phyloP scores from a whole-genome alignment of 2,888 invertebrate species.

The Amphipyra tragopoginis region DNA sequence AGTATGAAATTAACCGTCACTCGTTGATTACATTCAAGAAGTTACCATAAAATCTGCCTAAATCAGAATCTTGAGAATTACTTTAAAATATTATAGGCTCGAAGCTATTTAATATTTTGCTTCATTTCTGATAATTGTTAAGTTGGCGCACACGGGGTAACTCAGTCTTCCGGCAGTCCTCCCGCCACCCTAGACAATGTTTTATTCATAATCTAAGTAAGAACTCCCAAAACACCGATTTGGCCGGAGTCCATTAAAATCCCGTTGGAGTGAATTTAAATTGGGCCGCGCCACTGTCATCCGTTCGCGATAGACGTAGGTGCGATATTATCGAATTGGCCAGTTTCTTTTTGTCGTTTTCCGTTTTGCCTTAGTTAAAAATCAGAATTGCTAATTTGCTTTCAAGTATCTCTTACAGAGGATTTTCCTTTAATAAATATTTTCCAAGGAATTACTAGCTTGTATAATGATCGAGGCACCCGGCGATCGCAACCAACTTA shows the following conservation, averaged over 20 bases:
- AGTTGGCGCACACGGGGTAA: slow-evolving; percentile 50
- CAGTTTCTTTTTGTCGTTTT: slow-evolving; percentile 27
- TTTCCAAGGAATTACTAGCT: slow-evolving; percentile 15
- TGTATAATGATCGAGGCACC: slow-evolving; percentile 10
- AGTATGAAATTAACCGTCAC: slow-evolving; percentile 47
- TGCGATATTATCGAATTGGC: slow-evolving; percentile 39
- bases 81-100: slow-evolving; percentile 47
- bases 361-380: slow-evolving; percentile 38
- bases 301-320: slow-evolving; percentile 38
- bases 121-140: slow-evolving; percentile 63
- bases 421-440: slow-evolving; percentile 11
- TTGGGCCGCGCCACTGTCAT: slow-evolving; percentile 61
- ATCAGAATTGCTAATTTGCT: slow-evolving; percentile 59
- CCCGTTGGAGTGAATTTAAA: slow-evolving; percentile 76
- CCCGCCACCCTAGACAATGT: slow-evolving; percentile 68
- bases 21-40: slow-evolving; percentile 51
- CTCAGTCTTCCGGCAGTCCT: slow-evolving; percentile 39
- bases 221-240: slow-evolving; percentile 82
- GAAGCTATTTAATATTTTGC: slow-evolving; percentile 62
- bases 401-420: slow-evolving; percentile 21
- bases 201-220: slow-evolving; percentile 82
- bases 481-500: neutral
- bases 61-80: slow-evolving; percentile 35
- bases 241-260: slow-evolving; percentile 78
- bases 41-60: slow-evolving; percentile 35